phyloP scores from a whole-genome alignment of 2,113 vertebrate species.

The Psittacus erithacus region DNA sequence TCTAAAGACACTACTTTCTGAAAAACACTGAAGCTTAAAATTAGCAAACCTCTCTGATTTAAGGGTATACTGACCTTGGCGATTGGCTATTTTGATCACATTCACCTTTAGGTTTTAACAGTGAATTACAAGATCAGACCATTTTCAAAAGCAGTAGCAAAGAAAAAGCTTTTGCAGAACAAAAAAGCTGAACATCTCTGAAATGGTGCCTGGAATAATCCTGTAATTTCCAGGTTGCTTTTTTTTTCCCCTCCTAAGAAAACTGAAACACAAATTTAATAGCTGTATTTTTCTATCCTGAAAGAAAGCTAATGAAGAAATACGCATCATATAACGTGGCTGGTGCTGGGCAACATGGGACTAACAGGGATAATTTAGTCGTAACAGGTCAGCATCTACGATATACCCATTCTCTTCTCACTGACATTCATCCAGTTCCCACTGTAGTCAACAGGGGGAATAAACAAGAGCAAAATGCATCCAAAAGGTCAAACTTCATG shows the following conservation, averaged over 20 bases:
- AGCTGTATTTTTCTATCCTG: neutral
- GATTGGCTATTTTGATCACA: neutral
- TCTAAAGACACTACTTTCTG: neutral
- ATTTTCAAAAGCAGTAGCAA: neutral
- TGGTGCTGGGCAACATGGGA: neutral
- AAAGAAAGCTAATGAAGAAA: neutral
- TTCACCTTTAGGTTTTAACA: neutral
- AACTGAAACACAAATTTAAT: neutral
- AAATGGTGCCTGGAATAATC: constrained; percentile 12
- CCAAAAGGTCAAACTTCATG: constrained; percentile 12
- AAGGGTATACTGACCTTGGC: constrained; percentile 4
- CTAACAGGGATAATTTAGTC: constrained; percentile 28
- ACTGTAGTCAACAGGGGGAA: neutral
- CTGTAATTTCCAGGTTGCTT: neutral
- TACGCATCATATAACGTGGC: neutral
- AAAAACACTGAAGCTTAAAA: constrained; percentile 44
- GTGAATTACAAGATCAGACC: neutral
- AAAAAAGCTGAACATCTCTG: constrained; percentile 1
- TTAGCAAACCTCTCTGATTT: constrained; percentile 21
- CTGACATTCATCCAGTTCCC: neutral
- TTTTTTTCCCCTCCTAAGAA: neutral
- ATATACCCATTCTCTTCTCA: neutral
- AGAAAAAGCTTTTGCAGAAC: neutral
- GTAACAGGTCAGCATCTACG: neutral
- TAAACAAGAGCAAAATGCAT: neutral